Evolutionary conservation across 2,113 vertebrate species (phyloP).

Genomic region (chimpanzee (Pan troglodytes)): DNA sequence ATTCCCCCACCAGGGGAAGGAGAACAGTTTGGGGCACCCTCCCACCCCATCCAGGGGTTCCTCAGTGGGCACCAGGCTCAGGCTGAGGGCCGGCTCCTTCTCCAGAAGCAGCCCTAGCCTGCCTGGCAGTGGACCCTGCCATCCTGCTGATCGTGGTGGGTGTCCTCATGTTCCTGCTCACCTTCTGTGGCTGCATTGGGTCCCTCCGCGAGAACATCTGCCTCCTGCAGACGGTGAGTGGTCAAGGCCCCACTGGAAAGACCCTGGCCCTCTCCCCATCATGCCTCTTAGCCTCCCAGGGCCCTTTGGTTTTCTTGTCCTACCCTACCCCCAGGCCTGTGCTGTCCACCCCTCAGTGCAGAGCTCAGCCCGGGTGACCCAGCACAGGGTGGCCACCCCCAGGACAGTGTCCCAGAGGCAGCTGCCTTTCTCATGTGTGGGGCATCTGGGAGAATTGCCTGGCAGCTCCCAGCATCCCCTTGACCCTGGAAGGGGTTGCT

Average conservation of each 20-base stretch:
- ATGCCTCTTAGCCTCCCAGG: background rate
- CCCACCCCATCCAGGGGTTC: background rate
- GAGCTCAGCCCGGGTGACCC: background rate
- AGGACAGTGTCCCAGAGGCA: background rate
- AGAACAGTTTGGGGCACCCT: background rate
- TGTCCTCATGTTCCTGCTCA: conserved; percentile 94
- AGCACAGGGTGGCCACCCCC: background rate
- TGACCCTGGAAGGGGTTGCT: background rate
- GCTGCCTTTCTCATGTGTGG: background rate
- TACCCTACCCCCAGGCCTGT: background rate
- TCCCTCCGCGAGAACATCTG: conserved; percentile 95
- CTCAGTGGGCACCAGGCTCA: background rate
- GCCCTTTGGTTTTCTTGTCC: background rate
- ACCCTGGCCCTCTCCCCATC: background rate
- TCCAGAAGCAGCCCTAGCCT: conserved; percentile 91
- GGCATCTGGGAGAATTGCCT: background rate
- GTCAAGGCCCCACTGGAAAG: background rate
- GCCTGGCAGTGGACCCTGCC: conserved; percentile 91
- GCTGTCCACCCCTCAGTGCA: background rate
- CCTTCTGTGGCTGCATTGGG: conserved; percentile 96
- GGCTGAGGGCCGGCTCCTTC: background rate
- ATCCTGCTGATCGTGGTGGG: conserved; percentile 90
- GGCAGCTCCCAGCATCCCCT: background rate
- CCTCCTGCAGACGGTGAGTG: conserved; percentile 91
- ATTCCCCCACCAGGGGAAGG: background rate